A percentile compares a stretch with the other conserved stretches of the same genome.
Conservation (phyloP, 2,113 vertebrate species). For the Platysternon megacephalum region DNA sequence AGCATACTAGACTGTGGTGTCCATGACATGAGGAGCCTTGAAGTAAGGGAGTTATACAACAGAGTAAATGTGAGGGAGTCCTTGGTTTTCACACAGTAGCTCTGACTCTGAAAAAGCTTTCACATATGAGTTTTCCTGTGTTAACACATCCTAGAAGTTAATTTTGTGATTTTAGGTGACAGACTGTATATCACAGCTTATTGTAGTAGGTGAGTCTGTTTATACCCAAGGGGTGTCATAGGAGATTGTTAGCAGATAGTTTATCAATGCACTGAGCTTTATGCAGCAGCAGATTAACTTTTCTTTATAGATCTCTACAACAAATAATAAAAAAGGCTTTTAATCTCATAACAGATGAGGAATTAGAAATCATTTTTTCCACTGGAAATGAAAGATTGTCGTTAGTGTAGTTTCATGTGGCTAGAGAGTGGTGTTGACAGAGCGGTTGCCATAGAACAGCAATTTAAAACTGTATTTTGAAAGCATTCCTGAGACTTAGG, state of each 20-base stretch:
- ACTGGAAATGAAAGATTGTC: accelerated
- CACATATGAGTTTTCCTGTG: accelerated
- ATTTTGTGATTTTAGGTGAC: background rate
- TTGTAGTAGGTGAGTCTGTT: accelerated
- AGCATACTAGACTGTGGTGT: background rate
- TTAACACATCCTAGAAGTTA: background rate
- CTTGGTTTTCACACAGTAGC: background rate
- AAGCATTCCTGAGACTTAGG: background rate
- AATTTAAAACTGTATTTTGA: background rate
- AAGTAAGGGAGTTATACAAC: background rate
- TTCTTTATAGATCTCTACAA: background rate
- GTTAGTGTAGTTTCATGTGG: accelerated
- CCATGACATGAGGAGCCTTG: background rate
- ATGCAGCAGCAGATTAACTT: background rate
- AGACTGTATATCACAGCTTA: accelerated
- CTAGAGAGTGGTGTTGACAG: accelerated
- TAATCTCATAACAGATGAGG: background rate
- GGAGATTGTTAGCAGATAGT: background rate
- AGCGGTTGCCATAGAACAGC: accelerated
- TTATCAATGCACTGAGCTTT: background rate
- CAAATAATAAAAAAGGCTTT: background rate
- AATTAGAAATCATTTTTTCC: slow-evolving; percentile 8
- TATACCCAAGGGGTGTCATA: accelerated
- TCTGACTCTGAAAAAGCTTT: background rate
- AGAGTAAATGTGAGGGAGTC: background rate